A percentile compares a stretch with the other conserved stretches of the same genome.
These are phyloP conservation scores for Lumbricus terrestris DNA, from an alignment of 2,888 invertebrate genomes.

Conservation along the genomic window DNA sequence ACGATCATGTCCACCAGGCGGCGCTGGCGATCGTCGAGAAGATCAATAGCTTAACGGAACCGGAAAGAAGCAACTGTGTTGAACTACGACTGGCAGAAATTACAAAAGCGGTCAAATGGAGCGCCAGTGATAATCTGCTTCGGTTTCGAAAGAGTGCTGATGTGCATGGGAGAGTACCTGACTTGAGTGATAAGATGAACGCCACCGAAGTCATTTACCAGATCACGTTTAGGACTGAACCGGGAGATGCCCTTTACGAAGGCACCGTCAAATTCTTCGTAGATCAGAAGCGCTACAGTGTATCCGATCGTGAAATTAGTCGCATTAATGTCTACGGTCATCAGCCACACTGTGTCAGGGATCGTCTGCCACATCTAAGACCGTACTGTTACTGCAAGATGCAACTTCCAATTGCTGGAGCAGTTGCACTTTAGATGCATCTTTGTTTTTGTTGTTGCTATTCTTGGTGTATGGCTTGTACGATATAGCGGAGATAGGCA, in stretches of 20 bases:
- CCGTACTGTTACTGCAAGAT: conserved; percentile 77
- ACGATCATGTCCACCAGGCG: conserved; percentile 42
- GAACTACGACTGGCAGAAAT: conserved; percentile 27
- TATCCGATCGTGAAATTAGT: conserved; percentile 25
- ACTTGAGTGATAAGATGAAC: conserved; percentile 69
- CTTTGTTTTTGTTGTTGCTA: neutral
- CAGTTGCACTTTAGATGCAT: neutral
- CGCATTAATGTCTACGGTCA: conserved; percentile 80
- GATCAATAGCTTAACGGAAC: conserved; percentile 33
- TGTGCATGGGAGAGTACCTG: conserved; percentile 79
- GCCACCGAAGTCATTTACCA: conserved; percentile 72
- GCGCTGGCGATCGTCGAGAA: conserved; percentile 27
- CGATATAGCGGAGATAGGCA: neutral
- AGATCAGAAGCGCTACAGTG: neutral
- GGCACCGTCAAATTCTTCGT: conserved; percentile 4
- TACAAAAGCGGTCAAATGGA: conserved; percentile 29
- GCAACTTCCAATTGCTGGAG: neutral
- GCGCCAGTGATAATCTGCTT: conserved; percentile 62
- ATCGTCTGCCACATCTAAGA: conserved; percentile 66
- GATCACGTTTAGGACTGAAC: conserved; percentile 36
- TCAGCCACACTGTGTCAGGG: conserved; percentile 77
- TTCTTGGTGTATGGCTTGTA: neutral
- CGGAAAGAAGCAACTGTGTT: conserved; percentile 26
- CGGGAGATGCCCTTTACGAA: conserved; percentile 10
- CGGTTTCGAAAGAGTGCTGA: conserved; percentile 75